A percentile compares a stretch with the other conserved stretches of the same genome.
phyloP scores from a whole-genome alignment of 2,888 invertebrate genomes.

The Noctua pronuba region DNA sequence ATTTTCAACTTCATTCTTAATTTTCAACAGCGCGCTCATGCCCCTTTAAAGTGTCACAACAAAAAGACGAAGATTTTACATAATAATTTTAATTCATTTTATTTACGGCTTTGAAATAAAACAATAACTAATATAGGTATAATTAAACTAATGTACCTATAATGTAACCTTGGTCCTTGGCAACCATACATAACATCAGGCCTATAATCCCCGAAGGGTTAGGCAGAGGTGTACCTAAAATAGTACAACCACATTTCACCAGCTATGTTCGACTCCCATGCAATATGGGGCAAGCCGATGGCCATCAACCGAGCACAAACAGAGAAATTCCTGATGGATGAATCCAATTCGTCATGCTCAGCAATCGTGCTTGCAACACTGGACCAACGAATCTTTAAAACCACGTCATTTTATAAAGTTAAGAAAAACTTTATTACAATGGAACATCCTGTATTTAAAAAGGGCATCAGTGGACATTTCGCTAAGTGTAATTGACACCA shows the following conservation, averaged over 20 bases:
- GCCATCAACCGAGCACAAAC: background rate
- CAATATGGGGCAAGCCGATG: background rate
- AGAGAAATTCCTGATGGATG: background rate
- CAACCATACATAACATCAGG: background rate
- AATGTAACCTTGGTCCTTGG: background rate
- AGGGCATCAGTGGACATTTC: background rate
- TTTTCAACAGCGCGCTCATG: background rate
- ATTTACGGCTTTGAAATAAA: background rate
- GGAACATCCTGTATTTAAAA: background rate
- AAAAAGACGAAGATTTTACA: background rate
- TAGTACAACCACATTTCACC: background rate
- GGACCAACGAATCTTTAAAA: background rate
- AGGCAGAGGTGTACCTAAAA: background rate
- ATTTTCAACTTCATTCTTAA: background rate
- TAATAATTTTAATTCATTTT: background rate
- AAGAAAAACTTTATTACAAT: background rate
- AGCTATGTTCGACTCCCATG: background rate
- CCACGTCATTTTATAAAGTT: background rate
- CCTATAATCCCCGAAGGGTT: background rate
- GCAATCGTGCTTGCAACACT: background rate
- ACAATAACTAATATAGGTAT: background rate
- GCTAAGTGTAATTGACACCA: constrained; percentile 1
- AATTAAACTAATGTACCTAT: too few relatives aligned
- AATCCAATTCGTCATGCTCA: background rate
- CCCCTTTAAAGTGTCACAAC: background rate